phyloP scores from a whole-genome alignment of 2,113 vertebrate genomes.

The Pterophyllum scalare region DNA sequence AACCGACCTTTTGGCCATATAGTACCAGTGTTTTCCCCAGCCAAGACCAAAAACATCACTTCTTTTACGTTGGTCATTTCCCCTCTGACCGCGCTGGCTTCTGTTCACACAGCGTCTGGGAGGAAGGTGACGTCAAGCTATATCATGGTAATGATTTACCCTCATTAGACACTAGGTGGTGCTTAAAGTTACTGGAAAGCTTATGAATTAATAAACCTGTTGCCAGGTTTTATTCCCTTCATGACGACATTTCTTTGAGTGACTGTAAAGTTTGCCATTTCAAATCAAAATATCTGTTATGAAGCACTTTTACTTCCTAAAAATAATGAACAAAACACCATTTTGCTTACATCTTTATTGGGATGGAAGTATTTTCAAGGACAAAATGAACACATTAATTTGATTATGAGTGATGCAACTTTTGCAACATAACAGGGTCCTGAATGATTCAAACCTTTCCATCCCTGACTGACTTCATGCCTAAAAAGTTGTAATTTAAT shows the following conservation, averaged over 20 bases:
- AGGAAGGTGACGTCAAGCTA: background rate
- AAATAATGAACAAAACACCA: background rate
- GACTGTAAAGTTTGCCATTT: background rate
- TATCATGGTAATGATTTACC: too few species aligned
- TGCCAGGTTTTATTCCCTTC: background rate
- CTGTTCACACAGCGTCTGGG: too few species aligned
- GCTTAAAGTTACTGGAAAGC: background rate
- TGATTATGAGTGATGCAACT: background rate
- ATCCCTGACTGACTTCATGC: accelerated
- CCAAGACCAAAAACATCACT: too few species aligned
- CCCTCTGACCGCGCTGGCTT: too few species aligned
- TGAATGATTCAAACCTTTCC: background rate
- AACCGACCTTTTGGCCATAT: too few species aligned
- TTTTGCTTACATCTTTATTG: constrained; percentile 23
- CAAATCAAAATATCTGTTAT: background rate
- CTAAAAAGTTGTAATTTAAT: background rate
- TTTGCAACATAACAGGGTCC: background rate
- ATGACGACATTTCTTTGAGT: background rate
- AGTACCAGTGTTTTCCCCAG: too few species aligned
- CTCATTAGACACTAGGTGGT: background rate
- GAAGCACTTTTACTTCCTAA: background rate
- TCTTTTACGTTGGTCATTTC: too few species aligned
- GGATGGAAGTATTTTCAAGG: background rate
- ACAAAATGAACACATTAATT: background rate
- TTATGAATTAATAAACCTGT: background rate